Evolutionary conservation across 2,797 vertebrate genomes (phyloP).

Genomic region (Lacerta viridis): DNA sequence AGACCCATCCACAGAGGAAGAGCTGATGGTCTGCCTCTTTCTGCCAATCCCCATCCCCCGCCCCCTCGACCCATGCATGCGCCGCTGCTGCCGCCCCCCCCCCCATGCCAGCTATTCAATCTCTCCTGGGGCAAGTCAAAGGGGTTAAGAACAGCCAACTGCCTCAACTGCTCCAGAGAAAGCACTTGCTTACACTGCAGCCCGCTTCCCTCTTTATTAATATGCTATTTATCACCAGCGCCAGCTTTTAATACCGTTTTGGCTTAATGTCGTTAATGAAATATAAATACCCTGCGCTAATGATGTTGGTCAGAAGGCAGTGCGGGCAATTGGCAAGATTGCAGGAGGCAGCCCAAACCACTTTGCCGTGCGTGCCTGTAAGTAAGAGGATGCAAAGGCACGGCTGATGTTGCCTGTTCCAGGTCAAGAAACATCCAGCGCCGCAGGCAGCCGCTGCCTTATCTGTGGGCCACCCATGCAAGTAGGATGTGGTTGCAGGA

Average conservation of each 20-base stretch:
- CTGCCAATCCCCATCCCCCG: neutral
- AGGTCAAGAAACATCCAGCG: constrained; percentile 36
- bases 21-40: neutral
- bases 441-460: neutral
- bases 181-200: constrained; percentile 61
- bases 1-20: neutral
- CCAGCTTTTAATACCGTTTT: constrained; percentile 88
- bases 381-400: constrained; percentile 65
- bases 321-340: constrained; percentile 78
- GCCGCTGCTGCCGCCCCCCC: neutral
- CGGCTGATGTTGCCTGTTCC: constrained; percentile 62
- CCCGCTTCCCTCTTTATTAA: constrained; percentile 83
- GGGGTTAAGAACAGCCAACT: constrained; percentile 68
- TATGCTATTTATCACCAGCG: constrained; percentile 87
- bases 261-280: constrained; percentile 89
- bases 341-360: constrained; percentile 78
- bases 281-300: constrained; percentile 87
- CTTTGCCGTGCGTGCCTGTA: constrained; percentile 47
- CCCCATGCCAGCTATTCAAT: neutral
- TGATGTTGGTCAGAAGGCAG: constrained; percentile 87
- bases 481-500: neutral
- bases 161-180: constrained; percentile 58
- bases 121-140: constrained; percentile 63
- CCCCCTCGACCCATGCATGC: neutral
- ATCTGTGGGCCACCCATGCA: neutral